Evolutionary conservation across 2,113 vertebrate species (phyloP).

Genomic region (Heterotilapia buettikoferi): DNA sequence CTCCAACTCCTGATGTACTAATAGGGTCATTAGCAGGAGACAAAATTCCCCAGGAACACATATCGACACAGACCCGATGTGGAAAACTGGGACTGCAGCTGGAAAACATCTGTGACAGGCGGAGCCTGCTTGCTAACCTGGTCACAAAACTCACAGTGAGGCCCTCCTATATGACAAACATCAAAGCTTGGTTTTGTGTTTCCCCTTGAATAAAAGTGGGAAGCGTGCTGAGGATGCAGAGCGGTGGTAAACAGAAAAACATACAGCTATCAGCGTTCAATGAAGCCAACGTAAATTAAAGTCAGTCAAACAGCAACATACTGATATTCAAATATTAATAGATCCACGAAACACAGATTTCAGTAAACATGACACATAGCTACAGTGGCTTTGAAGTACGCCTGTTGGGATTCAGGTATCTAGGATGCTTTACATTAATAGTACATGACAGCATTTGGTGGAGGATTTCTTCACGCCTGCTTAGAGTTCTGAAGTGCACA

Average conservation of each 20-base stretch:
- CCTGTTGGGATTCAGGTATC: background rate
- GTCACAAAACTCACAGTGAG: background rate
- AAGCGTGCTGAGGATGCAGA: background rate
- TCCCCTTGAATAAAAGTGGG: background rate
- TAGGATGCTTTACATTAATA: background rate
- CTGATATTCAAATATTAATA: constrained; percentile 25
- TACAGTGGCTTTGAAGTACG: background rate
- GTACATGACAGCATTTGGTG: background rate
- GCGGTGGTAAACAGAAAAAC: background rate
- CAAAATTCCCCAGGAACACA: background rate
- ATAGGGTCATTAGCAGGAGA: constrained; percentile 48
- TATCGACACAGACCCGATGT: background rate
- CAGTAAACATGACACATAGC: background rate
- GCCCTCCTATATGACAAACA: background rate
- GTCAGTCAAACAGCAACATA: background rate
- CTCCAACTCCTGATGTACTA: background rate
- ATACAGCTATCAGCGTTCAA: background rate
- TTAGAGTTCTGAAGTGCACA: background rate
- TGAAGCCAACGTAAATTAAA: background rate
- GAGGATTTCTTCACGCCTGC: background rate
- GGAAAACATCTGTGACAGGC: constrained; percentile 17
- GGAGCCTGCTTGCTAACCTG: background rate
- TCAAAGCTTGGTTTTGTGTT: constrained; percentile 6
- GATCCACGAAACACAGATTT: background rate
- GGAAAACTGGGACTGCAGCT: background rate